phyloP scores from a whole-genome alignment of 2,113 vertebrate genomes.

The Thryonomys swinderianus region DNA sequence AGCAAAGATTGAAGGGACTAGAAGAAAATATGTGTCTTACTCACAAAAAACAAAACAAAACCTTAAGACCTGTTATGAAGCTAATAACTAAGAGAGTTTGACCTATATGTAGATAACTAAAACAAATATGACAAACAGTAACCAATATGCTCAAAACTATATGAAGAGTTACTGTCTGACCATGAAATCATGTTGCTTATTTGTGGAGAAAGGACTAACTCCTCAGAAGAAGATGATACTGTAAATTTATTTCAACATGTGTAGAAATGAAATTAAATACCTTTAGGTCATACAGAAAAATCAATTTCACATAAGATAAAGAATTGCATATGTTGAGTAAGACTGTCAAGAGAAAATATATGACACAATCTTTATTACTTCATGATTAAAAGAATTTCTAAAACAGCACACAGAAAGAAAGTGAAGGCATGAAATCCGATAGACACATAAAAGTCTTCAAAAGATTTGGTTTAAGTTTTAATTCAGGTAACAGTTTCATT shows the following conservation, averaged over 20 bases:
- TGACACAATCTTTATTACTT: neutral
- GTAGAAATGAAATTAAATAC: neutral
- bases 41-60: no score
- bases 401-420: neutral
- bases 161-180: neutral
- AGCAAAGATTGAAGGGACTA: neutral
- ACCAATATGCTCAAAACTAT: neutral
- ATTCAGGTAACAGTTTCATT: neutral
- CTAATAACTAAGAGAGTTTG: neutral
- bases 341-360: neutral
- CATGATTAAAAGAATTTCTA: neutral
- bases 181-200: neutral
- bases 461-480: neutral
- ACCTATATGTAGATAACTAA: neutral
- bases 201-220: neutral
- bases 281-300: neutral
- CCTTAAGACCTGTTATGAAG: neutral
- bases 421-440: neutral
- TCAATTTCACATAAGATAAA: neutral
- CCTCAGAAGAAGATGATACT: neutral
- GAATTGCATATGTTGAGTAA: neutral
- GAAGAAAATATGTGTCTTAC: neutral
- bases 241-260: neutral
- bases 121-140: neutral
- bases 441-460: neutral